Conservation (phyloP, 1,140 invertebrate species). For the Zaprionus camerounensis region DNA sequence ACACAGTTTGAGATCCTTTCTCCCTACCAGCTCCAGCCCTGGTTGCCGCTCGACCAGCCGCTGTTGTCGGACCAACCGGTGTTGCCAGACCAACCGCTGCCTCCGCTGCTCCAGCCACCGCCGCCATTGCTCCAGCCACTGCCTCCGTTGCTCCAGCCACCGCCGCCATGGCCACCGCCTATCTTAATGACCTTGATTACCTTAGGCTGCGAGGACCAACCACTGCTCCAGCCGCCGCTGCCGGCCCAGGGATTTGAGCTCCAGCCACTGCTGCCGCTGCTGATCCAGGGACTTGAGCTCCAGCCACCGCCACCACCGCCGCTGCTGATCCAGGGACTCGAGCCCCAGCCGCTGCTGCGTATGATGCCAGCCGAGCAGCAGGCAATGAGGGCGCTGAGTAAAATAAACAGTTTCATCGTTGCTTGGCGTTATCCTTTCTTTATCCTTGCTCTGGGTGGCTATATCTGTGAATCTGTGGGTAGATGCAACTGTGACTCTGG, state of each 20-base stretch:
- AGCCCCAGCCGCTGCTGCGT: slow-evolving; percentile 48
- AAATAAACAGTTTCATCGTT: slow-evolving; percentile 69
- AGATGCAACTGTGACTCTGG: slow-evolving; percentile 32
- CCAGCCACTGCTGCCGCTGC: slow-evolving; percentile 48
- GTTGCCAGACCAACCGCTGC: slow-evolving; percentile 40
- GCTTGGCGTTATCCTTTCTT: background rate
- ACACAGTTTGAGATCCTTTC: background rate
- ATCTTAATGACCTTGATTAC: slow-evolving; percentile 2
- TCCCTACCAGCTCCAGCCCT: background rate
- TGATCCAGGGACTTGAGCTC: slow-evolving; percentile 43
- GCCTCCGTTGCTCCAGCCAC: slow-evolving; percentile 47
- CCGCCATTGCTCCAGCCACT: slow-evolving; percentile 48
- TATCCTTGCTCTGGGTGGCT: background rate
- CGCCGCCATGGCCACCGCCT: slow-evolving; percentile 25
- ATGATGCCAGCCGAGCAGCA: slow-evolving; percentile 64
- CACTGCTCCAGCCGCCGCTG: slow-evolving; percentile 36
- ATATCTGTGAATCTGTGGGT: slow-evolving; percentile 2
- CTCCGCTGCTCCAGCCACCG: slow-evolving; percentile 13
- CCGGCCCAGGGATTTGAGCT: slow-evolving; percentile 40
- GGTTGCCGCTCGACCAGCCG: slow-evolving; percentile 23
- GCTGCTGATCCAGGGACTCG: slow-evolving; percentile 29
- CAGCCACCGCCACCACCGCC: slow-evolving; percentile 50
- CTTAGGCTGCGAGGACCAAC: slow-evolving; percentile 6
- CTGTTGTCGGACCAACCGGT: slow-evolving; percentile 46
- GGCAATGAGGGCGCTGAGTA: slow-evolving; percentile 67